A percentile compares a stretch with the other conserved stretches of the same genome.
Evolutionary conservation across 1,140 invertebrate species (phyloP).

Genomic region (Drosophila sp.): DNA sequence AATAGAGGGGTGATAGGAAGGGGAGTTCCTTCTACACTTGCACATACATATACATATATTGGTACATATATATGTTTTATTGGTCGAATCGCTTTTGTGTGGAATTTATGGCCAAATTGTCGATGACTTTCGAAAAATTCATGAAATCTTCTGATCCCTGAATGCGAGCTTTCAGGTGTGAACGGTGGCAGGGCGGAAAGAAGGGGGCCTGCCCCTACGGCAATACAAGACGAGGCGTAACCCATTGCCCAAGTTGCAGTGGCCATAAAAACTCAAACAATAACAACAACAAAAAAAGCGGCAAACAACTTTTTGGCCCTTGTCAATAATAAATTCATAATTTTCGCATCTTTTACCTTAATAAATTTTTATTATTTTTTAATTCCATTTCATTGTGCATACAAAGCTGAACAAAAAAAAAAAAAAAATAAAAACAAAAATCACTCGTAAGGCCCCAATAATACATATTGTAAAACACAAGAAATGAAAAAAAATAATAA

Average conservation of each 20-base stretch:
- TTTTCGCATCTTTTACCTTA: constrained; percentile 69
- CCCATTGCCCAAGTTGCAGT: constrained; percentile 37
- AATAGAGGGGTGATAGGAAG: background rate
- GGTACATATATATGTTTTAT: constrained; percentile 66
- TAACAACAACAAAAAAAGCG: constrained; percentile 30
- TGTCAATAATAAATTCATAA: constrained; percentile 78
- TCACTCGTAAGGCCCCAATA: constrained; percentile 55
- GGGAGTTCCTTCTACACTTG: constrained; percentile 50
- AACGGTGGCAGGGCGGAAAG: constrained; percentile 3
- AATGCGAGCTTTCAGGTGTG: background rate
- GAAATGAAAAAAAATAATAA: constrained; percentile 46
- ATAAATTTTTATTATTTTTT: constrained; percentile 81
- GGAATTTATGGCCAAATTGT: constrained; percentile 78
- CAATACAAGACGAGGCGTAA: constrained; percentile 3
- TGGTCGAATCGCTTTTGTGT: constrained; percentile 68
- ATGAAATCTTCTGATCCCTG: constrained; percentile 46
- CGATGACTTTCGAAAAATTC: constrained; percentile 71
- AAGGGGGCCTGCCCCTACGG: background rate
- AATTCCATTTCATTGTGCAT: constrained; percentile 65
- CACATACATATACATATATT: background rate
- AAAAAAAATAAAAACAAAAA: constrained; percentile 42
- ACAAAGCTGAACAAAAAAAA: constrained; percentile 26
- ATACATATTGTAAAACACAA: constrained; percentile 31
- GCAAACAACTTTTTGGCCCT: constrained; percentile 27
- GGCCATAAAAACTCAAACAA: constrained; percentile 49